phyloP scores from a whole-genome alignment of 2,888 invertebrate genomes.

The Philonicus albiceps region DNA sequence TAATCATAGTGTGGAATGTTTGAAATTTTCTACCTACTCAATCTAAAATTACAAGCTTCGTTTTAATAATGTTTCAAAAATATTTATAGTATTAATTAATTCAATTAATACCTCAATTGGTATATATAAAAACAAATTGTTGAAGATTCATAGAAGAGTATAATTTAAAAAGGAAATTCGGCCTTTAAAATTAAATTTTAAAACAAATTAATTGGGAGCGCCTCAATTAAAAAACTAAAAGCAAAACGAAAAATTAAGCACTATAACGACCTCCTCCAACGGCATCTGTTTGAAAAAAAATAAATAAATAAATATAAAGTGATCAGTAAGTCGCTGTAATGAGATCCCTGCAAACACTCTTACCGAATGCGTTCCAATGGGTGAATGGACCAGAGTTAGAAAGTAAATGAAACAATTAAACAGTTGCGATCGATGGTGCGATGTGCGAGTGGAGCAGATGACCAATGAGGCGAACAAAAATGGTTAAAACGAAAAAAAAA shows the following conservation, averaged over 20 bases:
- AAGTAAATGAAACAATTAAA: constrained; percentile 7
- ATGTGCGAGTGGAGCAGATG: background rate
- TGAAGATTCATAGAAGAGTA: too few relatives aligned
- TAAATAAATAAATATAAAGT: too few relatives aligned
- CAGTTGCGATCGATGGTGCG: constrained; percentile 1
- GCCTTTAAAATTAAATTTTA: background rate
- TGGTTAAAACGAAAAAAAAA: background rate
- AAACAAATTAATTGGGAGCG: background rate
- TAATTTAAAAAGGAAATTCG: too few relatives aligned
- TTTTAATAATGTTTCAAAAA: too few relatives aligned
- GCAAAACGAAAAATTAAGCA: background rate
- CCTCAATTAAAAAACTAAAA: background rate
- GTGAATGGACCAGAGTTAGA: background rate
- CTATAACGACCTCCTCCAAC: background rate
- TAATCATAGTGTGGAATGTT: too few relatives aligned
- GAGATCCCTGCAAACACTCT: background rate
- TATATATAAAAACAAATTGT: too few relatives aligned
- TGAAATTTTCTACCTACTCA: too few relatives aligned
- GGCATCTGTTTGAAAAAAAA: background rate
- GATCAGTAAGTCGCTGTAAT: background rate
- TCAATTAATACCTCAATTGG: too few relatives aligned
- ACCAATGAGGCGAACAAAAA: constrained; percentile 13
- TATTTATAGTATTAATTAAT: too few relatives aligned
- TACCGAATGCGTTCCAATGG: background rate
- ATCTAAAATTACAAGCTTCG: too few relatives aligned